Evolutionary conservation across 2,888 invertebrate species (phyloP).

Genomic region (Carpatolechia fugitivella): DNA sequence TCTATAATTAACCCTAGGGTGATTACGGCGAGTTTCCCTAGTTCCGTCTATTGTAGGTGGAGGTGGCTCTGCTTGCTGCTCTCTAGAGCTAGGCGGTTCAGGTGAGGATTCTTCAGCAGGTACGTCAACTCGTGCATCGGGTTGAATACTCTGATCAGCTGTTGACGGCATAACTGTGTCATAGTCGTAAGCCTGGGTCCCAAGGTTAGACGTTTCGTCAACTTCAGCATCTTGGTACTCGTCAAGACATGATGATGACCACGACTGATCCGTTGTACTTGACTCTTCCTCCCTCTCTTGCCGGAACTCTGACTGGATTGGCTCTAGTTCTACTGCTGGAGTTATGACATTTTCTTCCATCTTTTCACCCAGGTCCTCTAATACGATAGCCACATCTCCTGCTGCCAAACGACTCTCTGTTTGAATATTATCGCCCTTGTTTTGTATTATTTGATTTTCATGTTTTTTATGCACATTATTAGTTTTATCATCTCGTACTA

Average conservation of each 20-base stretch:
- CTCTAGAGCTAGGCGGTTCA: neutral
- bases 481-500: constrained; percentile 13
- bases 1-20: neutral
- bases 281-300: neutral
- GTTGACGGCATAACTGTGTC: neutral
- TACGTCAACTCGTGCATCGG: too few species aligned
- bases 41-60: neutral
- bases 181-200: neutral
- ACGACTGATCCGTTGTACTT: too few species aligned
- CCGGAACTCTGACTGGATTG: neutral
- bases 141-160: too few species aligned
- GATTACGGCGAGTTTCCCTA: neutral
- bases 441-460: constrained; percentile 13
- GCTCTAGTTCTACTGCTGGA: neutral
- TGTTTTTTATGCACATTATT: constrained; percentile 8
- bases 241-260: too few species aligned
- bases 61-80: neutral
- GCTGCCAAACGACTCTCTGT: too few species aligned
- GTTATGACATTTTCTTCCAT: neutral
- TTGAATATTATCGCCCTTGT: too few species aligned
- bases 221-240: too few species aligned
- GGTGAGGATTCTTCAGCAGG: too few species aligned
- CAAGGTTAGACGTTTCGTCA: neutral
- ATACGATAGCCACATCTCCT: neutral
- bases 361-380: neutral